phyloP scores from a whole-genome alignment of 2,113 vertebrate genomes.

The Craseonycteris thonglongyai region DNA sequence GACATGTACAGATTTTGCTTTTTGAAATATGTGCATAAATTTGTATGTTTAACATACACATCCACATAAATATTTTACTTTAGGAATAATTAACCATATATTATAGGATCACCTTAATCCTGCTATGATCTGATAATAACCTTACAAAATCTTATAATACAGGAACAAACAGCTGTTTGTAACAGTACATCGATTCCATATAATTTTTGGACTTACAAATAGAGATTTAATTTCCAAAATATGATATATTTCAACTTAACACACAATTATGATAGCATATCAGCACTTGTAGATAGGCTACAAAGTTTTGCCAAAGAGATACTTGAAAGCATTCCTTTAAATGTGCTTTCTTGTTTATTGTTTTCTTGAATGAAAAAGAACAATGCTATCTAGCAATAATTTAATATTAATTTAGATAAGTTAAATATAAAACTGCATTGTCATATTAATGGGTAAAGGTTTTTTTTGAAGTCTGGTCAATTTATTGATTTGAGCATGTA shows the following conservation, averaged over 20 bases:
- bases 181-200: neutral
- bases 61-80: neutral
- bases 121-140: neutral
- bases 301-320: constrained; percentile 25
- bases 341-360: neutral
- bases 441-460: constrained; percentile 69
- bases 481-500: constrained; percentile 74
- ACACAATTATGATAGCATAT: neutral
- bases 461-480: constrained; percentile 64
- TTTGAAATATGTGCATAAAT: neutral
- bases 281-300: neutral
- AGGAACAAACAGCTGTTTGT: neutral
- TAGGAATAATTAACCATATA: neutral
- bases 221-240: neutral
- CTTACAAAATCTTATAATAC: neutral
- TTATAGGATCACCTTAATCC: neutral
- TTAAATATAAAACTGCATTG: constrained; percentile 68
- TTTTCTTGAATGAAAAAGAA: constrained; percentile 58
- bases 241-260: neutral
- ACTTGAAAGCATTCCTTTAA: constrained; percentile 41
- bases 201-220: neutral
- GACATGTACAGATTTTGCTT: neutral
- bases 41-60: neutral
- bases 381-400: constrained; percentile 31
- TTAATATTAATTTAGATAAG: constrained; percentile 66